Conservation (phyloP, 2,888 invertebrate species). For the Crocallis elinguaria region DNA sequence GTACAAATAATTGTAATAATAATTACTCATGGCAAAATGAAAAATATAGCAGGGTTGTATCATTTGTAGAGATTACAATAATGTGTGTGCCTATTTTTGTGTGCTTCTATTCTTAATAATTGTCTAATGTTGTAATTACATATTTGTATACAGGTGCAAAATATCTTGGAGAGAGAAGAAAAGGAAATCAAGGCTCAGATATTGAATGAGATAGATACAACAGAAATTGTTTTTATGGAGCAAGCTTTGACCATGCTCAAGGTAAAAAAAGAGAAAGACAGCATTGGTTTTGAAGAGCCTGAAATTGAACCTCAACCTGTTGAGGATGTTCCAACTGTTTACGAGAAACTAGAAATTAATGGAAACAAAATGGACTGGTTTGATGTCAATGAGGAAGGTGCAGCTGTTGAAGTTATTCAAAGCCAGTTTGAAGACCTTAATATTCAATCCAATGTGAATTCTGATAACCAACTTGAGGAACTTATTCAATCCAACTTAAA, state of each 20-base stretch:
- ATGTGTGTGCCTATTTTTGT: no score
- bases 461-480: no score
- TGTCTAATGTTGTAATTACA: no score
- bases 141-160: constrained; percentile 79
- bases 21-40: no score
- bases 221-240: constrained; percentile 94
- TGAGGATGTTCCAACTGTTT: constrained; percentile 53
- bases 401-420: constrained; percentile 58
- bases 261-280: constrained; percentile 71
- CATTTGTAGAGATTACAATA: no score
- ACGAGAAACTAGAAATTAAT: constrained; percentile 63
- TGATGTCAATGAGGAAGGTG: constrained; percentile 70
- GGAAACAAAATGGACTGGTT: constrained; percentile 74
- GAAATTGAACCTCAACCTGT: constrained; percentile 42
- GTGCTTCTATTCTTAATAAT: no score
- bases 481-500: constrained; percentile 68
- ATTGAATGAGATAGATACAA: constrained; percentile 88
- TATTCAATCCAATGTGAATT: constrained; percentile 64
- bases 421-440: constrained; percentile 57
- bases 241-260: constrained; percentile 90
- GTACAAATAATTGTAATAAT: no score
- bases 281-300: constrained; percentile 50
- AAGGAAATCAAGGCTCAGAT: constrained; percentile 87
- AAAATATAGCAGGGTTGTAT: no score
- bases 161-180: constrained; percentile 90